Percentiles rank a stretch among this genome's conserved stretches.
These are phyloP conservation scores for Pampusana beccarii DNA, from an alignment of 2,113 vertebrate genomes.

Conservation along the genomic window DNA sequence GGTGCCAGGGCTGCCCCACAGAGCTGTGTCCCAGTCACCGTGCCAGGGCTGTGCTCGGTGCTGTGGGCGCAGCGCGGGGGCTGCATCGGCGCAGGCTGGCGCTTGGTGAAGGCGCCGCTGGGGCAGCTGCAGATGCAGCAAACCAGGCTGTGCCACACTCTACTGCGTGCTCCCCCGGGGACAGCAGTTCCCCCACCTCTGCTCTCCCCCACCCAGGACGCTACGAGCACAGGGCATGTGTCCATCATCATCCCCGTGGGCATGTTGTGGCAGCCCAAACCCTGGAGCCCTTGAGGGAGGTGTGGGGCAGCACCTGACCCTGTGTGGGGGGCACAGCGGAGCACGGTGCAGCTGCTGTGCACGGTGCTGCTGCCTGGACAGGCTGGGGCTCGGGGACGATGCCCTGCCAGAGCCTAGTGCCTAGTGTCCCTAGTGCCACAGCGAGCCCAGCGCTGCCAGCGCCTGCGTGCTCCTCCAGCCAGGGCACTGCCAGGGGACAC, in stretches of 20 bases:
- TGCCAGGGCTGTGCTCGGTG: not conserved
- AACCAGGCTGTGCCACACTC: fast-evolving
- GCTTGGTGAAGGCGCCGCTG: not conserved
- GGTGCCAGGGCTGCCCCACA: not conserved
- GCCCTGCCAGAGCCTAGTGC: not conserved
- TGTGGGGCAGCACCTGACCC: not conserved
- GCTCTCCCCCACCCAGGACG: not conserved
- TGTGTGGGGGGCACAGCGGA: not conserved
- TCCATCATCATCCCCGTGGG: too few relatives aligned
- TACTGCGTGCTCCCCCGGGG: too few relatives aligned
- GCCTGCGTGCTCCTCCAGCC: not conserved
- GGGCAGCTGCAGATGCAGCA: not conserved
- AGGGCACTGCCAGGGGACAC: fast-evolving
- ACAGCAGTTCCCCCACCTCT: not conserved
- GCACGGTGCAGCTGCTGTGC: not conserved
- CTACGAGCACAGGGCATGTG: not conserved
- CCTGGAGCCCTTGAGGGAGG: too few relatives aligned
- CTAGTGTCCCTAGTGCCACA: not conserved
- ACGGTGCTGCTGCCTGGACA: not conserved
- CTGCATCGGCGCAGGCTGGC: too few relatives aligned
- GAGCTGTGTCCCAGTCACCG: too few relatives aligned
- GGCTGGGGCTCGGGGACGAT: not conserved
- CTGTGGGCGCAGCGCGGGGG: not conserved
- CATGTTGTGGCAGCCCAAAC: not conserved
- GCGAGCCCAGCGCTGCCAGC: not conserved